Evolutionary conservation across 2,888 invertebrate species (phyloP).

Genomic region (Drosophila prostipennis): DNA sequence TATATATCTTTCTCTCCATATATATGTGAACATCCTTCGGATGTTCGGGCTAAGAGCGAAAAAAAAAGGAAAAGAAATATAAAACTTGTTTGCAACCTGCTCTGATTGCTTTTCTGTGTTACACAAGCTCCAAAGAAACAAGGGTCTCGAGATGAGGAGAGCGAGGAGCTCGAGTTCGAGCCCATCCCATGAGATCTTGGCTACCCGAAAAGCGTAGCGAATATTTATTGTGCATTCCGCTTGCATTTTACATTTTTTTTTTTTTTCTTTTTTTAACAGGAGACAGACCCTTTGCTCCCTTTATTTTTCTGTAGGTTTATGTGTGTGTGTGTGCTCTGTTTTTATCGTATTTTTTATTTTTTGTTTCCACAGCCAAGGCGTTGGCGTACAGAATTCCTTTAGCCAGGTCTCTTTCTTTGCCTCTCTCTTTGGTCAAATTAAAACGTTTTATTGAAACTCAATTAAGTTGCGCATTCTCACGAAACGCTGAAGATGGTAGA

Average conservation of each 20-base stretch:
- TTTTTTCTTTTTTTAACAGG: slow-evolving; percentile 57
- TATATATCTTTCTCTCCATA: background rate
- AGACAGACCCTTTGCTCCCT: slow-evolving; percentile 11
- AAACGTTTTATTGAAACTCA: slow-evolving; percentile 77
- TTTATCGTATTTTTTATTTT: slow-evolving; percentile 8
- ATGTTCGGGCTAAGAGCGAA: slow-evolving; percentile 6
- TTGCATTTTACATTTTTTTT: slow-evolving; percentile 72
- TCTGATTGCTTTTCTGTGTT: slow-evolving; percentile 75
- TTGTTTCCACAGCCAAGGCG: slow-evolving; percentile 50
- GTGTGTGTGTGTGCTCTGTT: slow-evolving; percentile 1
- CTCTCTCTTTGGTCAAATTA: slow-evolving; percentile 58
- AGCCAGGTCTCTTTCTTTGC: slow-evolving; percentile 51
- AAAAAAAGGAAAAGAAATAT: too few relatives aligned
- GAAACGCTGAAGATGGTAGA: slow-evolving; percentile 26
- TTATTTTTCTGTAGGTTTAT: background rate
- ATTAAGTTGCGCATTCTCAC: slow-evolving; percentile 74
- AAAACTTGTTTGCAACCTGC: slow-evolving; percentile 75
- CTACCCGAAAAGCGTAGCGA: slow-evolving; percentile 66
- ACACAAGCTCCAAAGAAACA: slow-evolving; percentile 36
- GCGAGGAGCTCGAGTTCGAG: background rate
- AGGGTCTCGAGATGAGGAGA: slow-evolving; percentile 3
- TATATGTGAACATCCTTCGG: slow-evolving; percentile 27
- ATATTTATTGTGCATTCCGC: slow-evolving; percentile 81
- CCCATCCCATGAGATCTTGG: slow-evolving; percentile 35
- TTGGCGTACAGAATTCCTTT: slow-evolving; percentile 77